Percentiles rank a stretch among this genome's conserved stretches.
Conservation (phyloP, 2,113 vertebrate species). For the Cyprinodon brontotheroides region DNA sequence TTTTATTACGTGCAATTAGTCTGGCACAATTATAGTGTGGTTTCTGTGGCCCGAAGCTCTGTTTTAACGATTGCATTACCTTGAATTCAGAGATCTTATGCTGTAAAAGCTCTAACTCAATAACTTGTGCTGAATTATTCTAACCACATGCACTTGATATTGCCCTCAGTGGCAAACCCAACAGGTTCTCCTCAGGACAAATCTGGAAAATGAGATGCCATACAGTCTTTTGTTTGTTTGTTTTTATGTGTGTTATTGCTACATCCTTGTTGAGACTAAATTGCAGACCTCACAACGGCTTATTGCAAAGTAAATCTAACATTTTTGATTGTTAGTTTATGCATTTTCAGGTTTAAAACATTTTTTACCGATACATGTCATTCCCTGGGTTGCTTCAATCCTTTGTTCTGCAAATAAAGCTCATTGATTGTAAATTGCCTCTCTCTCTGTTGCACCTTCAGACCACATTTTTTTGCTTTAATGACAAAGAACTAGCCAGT, state of each 20-base stretch:
- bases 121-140: constrained; percentile 9
- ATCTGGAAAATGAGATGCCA: background rate
- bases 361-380: background rate
- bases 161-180: constrained; percentile 5
- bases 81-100: constrained; percentile 40
- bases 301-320: no score
- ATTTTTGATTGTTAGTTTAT: background rate
- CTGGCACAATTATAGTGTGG: constrained; percentile 17
- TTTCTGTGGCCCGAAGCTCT: constrained; percentile 33
- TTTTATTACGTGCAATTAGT: constrained; percentile 51
- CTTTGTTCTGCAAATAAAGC: background rate
- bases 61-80: constrained; percentile 48
- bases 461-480: background rate
- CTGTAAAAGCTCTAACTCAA: constrained; percentile 18
- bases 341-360: background rate
- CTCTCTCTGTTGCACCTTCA: background rate
- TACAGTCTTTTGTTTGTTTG: background rate
- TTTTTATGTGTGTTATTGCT: background rate
- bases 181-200: constrained; percentile 5
- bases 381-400: background rate
- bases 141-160: constrained; percentile 15
- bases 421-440: background rate
- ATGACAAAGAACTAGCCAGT: background rate
- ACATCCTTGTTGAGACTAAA: background rate
- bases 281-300: background rate